phyloP scores from a whole-genome alignment of 2,797 vertebrate genomes.

The Lagorchestes hirsutus region DNA sequence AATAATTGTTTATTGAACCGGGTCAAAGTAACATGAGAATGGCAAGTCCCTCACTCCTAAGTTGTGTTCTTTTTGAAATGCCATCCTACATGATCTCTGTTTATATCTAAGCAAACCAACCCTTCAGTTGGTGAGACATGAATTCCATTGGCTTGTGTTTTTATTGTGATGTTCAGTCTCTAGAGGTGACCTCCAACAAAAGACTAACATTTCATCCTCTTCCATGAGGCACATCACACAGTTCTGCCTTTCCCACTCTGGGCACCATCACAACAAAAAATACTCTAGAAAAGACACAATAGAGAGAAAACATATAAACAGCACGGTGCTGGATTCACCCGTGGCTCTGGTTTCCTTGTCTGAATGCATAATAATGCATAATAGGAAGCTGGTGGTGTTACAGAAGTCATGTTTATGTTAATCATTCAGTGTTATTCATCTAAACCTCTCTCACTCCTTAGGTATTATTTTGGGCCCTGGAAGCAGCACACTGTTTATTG shows the following conservation, averaged over 20 bases:
- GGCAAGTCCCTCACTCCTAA: background rate
- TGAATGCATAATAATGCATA: background rate
- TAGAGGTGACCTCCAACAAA: background rate
- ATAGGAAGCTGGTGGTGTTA: slow-evolving; percentile 75
- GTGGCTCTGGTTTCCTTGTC: slow-evolving; percentile 68
- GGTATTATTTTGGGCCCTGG: slow-evolving; percentile 93
- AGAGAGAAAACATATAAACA: background rate
- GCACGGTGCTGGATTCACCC: background rate
- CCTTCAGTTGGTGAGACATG: background rate
- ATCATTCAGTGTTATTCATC: slow-evolving; percentile 76
- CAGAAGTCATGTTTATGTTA: slow-evolving; percentile 75
- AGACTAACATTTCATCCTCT: background rate
- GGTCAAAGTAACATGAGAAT: background rate
- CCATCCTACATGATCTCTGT: too few relatives aligned
- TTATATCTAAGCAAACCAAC: background rate
- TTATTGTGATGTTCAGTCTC: background rate
- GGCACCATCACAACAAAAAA: background rate
- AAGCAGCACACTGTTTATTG: slow-evolving; percentile 92
- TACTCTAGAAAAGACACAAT: background rate
- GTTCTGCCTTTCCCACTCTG: background rate
- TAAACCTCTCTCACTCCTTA: slow-evolving; percentile 84
- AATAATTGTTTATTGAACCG: background rate
- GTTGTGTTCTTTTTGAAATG: fast-evolving
- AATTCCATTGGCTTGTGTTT: background rate
- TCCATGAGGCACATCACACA: background rate